These are phyloP conservation scores for Labeo calbasu DNA, from an alignment of 2,797 vertebrate genomes.

Conservation along the genomic window DNA sequence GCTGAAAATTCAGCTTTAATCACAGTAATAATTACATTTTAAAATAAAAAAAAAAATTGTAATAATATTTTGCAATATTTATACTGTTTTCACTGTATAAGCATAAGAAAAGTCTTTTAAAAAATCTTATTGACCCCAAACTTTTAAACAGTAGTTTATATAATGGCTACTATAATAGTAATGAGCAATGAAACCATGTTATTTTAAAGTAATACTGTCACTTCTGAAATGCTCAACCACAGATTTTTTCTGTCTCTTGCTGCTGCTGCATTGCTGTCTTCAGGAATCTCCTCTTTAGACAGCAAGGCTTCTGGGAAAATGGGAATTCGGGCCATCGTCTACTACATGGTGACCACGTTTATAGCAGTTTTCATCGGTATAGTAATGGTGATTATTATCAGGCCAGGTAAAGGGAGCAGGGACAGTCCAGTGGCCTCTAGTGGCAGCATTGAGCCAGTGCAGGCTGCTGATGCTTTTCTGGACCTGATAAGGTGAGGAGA, in stretches of 20 bases:
- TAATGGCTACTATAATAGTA: neutral
- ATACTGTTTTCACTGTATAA: neutral
- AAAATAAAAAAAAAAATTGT: neutral
- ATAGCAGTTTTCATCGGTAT: conserved; percentile 96
- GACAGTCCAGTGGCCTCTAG: conserved; percentile 80
- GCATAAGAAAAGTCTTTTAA: neutral
- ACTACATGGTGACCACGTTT: conserved; percentile 95
- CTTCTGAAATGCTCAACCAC: neutral
- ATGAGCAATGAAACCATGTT: neutral
- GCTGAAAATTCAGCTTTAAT: neutral
- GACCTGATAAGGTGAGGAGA: conserved; percentile 88
- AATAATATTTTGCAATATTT: neutral
- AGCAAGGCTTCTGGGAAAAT: conserved; percentile 93
- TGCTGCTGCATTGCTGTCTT: neutral
- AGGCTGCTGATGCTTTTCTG: conserved; percentile 92
- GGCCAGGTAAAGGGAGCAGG: conserved; percentile 89
- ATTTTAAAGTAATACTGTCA: neutral
- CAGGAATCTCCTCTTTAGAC: conserved; percentile 95
- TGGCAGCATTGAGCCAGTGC: conserved; percentile 86
- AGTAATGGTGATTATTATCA: conserved; percentile 89
- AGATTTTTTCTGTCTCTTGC: neutral
- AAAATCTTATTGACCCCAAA: neutral
- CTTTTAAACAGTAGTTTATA: neutral
- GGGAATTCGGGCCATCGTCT: conserved; percentile 88
- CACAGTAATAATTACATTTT: neutral